Evolutionary conservation across 2,888 invertebrate species (phyloP), one percentile per base, ranked within the genome.

Genomic region (Eupithecia inturbata): DNA sequence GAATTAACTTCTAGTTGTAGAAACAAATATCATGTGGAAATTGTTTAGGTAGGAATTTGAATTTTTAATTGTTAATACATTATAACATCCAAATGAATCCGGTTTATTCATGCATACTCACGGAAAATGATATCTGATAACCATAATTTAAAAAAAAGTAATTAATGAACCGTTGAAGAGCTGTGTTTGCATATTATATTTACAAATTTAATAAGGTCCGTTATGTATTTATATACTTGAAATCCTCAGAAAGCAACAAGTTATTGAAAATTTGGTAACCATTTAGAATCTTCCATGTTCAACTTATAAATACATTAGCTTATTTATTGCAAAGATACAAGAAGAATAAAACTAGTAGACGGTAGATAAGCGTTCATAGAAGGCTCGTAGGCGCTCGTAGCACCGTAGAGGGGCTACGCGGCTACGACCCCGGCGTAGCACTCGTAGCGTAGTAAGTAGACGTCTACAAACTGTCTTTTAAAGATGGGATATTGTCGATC

Each of bases 381-480:
- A 76, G 73, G 79, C 75, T 78, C 81, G 81, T 82, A 77, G 71
- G 77, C 73, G 79, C 75, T 79, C 81, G 82, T 82, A 77, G 71
- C 68, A 71, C 76, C 80, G 82, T 82, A 76, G 71, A 64, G 63
- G 63, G 33, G 33, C 63, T 63, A 63, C 63, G 53, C 9, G 33
- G 63, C 63, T 63, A 36, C 63, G 53, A 53, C 4, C 10, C 49
- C 71, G 77, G 81, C 78, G 73, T 73, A 60, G 57, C 57, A 26
- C 26, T 60, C 60, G 60, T 60, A 28, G 78, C 77, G 78, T 81
- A 57, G 83, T 83, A 84, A 57, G 83, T 83, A 84, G 82, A 79
- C 82, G 81, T 82, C 82, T 82, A 81, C 80, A 79, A 77, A 76
- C 74, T 71, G 74, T 74, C 76, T 78, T 73, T 31, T 78, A 77